These are phyloP conservation scores for Hermaeophaga mercurialis DNA, from an alignment of 2,888 invertebrate species.

Conservation along the genomic window DNA sequence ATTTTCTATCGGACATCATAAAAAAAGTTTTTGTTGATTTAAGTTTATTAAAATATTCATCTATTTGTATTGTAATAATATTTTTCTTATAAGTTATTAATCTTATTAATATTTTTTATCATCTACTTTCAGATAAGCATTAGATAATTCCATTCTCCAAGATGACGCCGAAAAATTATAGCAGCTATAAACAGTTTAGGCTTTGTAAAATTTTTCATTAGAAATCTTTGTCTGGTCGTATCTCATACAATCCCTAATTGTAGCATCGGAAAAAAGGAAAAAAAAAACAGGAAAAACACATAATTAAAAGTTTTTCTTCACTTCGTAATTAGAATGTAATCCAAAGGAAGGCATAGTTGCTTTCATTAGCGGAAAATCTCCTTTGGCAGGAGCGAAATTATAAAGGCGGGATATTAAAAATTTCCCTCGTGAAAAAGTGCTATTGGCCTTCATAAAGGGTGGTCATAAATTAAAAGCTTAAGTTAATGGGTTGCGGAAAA, in stretches of 20 bases:
- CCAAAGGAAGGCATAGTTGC: slow-evolving; percentile 18
- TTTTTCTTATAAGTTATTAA: no score
- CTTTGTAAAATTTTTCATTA: slow-evolving; percentile 3
- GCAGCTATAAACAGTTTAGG: no score
- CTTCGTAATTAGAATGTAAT: slow-evolving; percentile 23
- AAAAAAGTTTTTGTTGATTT: no score
- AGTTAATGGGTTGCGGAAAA: slow-evolving; percentile 11
- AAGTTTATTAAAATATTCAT: no score
- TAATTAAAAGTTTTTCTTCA: slow-evolving; percentile 16
- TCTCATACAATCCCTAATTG: background rate
- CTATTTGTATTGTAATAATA: no score
- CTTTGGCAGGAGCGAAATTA: slow-evolving; percentile 30
- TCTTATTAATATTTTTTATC: no score
- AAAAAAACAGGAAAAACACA: slow-evolving; percentile 16
- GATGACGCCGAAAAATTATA: no score
- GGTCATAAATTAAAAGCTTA: slow-evolving; percentile 24
- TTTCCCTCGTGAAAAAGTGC: slow-evolving; percentile 19
- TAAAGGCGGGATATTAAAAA: slow-evolving; percentile 33
- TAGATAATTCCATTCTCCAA: no score
- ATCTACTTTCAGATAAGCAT: no score
- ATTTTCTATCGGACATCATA: no score
- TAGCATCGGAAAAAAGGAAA: background rate
- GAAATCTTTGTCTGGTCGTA: background rate
- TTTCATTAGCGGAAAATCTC: slow-evolving; percentile 24
- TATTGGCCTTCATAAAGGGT: slow-evolving; percentile 22